Conservation (phyloP, 2,888 invertebrate genomes). For the Aleiodes testaceus region DNA sequence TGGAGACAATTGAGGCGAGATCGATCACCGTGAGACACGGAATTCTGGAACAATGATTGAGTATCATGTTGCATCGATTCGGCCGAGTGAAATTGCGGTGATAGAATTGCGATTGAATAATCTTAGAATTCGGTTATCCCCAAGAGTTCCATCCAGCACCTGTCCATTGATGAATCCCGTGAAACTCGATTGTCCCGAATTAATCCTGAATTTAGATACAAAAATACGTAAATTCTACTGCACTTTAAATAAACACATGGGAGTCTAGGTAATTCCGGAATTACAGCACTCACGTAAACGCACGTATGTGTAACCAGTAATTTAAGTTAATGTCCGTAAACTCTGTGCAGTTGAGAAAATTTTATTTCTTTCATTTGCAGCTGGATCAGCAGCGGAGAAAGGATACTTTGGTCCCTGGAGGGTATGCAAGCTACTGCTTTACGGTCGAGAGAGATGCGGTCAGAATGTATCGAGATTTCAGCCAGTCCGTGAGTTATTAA, state of each 20-base stretch:
- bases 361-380: slow-evolving; percentile 73
- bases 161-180: too few relatives aligned
- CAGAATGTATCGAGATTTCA: slow-evolving; percentile 84
- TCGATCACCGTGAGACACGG: slow-evolving; percentile 49
- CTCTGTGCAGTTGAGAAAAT: slow-evolving; percentile 11
- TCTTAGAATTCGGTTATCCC: background rate
- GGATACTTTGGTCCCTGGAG: slow-evolving; percentile 94
- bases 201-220: too few relatives aligned
- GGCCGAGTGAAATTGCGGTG: background rate
- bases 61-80: slow-evolving; percentile 32
- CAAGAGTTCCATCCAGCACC: too few relatives aligned
- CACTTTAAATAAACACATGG: too few relatives aligned
- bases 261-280: too few relatives aligned
- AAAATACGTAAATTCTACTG: too few relatives aligned
- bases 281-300: too few relatives aligned
- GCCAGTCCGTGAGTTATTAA: slow-evolving; percentile 80
- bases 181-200: too few relatives aligned
- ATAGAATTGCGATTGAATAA: slow-evolving; percentile 3
- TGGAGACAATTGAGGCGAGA: slow-evolving; percentile 40
- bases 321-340: too few relatives aligned
- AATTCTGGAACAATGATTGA: slow-evolving; percentile 37
- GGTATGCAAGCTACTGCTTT: slow-evolving; percentile 86
- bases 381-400: slow-evolving; percentile 80
- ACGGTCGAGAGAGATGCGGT: slow-evolving; percentile 89
- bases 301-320: too few relatives aligned